Conservation (phyloP, 2,113 vertebrate species). For the Oryzias woworae region DNA sequence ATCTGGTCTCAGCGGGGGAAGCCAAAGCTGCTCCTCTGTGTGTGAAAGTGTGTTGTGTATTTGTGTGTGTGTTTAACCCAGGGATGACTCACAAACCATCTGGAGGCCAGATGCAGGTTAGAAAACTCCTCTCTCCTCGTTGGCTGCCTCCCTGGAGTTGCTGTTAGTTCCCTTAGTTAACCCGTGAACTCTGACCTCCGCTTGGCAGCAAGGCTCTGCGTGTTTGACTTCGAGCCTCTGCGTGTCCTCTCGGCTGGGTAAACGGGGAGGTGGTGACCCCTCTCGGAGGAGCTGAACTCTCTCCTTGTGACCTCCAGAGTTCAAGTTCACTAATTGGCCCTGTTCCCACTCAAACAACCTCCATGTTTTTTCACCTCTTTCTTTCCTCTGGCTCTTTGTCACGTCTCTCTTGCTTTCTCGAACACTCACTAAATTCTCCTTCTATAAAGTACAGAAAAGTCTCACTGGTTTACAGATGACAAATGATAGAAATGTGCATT, state of each 20-base stretch:
- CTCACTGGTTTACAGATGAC: too few relatives aligned
- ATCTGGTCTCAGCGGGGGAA: constrained; percentile 74
- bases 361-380: constrained; percentile 12
- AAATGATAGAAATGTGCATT: too few relatives aligned
- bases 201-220: constrained; percentile 18
- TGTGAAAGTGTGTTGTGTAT: constrained; percentile 46
- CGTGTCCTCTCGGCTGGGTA: constrained; percentile 52
- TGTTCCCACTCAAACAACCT: constrained; percentile 47
- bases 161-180: constrained; percentile 69
- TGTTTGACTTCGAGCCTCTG: constrained; percentile 17
- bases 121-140: constrained; percentile 57
- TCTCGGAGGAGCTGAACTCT: constrained; percentile 33
- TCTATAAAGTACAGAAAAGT: background rate
- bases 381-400: background rate
- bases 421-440: constrained; percentile 9
- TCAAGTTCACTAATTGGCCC: constrained; percentile 80
- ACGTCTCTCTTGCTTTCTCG: constrained; percentile 2
- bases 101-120: constrained; percentile 82
- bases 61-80: constrained; percentile 70
- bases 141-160: constrained; percentile 49
- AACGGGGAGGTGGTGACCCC: constrained; percentile 50
- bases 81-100: constrained; percentile 82
- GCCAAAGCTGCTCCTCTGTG: constrained; percentile 57
- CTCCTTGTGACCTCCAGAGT: constrained; percentile 68
- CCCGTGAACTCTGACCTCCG: constrained; percentile 56